A percentile compares a stretch with the other conserved stretches of the same genome.
These are phyloP conservation scores for Papilio polyxenes DNA, from an alignment of 1,140 invertebrate genomes.

Conservation along the genomic window DNA sequence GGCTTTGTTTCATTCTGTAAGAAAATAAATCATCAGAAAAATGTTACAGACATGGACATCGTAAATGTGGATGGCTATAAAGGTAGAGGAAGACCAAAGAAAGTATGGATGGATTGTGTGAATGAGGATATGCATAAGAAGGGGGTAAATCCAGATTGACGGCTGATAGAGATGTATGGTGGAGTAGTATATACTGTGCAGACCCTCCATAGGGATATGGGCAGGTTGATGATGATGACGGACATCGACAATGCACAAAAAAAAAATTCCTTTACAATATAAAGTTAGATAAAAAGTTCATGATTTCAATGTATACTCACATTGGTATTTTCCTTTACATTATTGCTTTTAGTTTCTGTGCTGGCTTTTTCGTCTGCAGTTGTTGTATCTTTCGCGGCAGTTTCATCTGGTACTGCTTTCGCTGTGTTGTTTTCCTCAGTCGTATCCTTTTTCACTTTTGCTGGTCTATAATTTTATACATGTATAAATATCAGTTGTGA, in stretches of 20 bases:
- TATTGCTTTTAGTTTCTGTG: constrained; percentile 36
- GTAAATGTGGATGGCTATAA: no score
- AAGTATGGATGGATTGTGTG: no score
- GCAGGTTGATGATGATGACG: no score
- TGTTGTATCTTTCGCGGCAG: constrained; percentile 26
- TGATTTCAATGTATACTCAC: constrained; percentile 8
- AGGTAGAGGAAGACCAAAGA: no score
- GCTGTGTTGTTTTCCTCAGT: constrained; percentile 50
- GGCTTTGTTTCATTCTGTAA: constrained; percentile 1
- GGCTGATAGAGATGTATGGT: no score
- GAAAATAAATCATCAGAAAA: background rate
- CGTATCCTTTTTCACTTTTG: constrained; percentile 69
- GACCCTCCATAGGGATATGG: no score
- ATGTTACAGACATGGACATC: background rate
- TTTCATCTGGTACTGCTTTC: constrained; percentile 35
- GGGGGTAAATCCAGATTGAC: no score
- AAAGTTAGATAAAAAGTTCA: no score
- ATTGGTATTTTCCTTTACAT: background rate
- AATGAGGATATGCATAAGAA: no score
- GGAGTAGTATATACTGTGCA: no score
- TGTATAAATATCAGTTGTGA: background rate
- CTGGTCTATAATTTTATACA: constrained; percentile 48
- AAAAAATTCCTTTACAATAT: no score
- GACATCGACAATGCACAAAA: no score
- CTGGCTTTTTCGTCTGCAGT: constrained; percentile 24